Percentiles rank a stretch among this genome's conserved stretches.
Evolutionary conservation across 2,797 vertebrate species (phyloP).

Genomic region (Pogonophryne albipinna): DNA sequence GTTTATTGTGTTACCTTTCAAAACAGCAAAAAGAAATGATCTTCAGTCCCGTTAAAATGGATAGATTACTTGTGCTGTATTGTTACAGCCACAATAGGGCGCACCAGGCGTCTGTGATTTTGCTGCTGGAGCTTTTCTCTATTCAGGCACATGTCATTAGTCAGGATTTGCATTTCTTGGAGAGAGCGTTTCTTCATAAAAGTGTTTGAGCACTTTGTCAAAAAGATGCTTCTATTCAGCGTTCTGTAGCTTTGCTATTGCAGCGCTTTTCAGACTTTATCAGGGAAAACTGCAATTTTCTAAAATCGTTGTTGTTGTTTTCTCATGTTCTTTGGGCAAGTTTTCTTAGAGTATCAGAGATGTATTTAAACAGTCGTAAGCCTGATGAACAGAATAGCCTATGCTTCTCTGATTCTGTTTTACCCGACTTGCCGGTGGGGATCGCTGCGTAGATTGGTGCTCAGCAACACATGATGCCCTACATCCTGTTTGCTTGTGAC

Average conservation of each 20-base stretch:
- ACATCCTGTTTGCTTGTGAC: slow-evolving; percentile 74
- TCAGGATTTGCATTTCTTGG: slow-evolving; percentile 84
- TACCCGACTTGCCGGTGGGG: slow-evolving; percentile 36
- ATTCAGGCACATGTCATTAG: slow-evolving; percentile 81
- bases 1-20: slow-evolving; percentile 71
- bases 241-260: slow-evolving; percentile 36
- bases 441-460: slow-evolving; percentile 36
- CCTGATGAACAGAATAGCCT: slow-evolving; percentile 31
- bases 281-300: slow-evolving; percentile 34
- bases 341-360: slow-evolving; percentile 27
- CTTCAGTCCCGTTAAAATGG: slow-evolving; percentile 69
- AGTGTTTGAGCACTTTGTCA: slow-evolving; percentile 69
- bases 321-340: slow-evolving; percentile 18
- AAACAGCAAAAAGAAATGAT: slow-evolving; percentile 69
- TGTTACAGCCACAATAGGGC: slow-evolving; percentile 77
- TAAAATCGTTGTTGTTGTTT: slow-evolving; percentile 40
- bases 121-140: slow-evolving; percentile 71
- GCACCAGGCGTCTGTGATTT: slow-evolving; percentile 71
- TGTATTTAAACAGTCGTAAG: slow-evolving; percentile 18
- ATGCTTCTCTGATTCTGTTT: slow-evolving; percentile 28
- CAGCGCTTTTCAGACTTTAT: slow-evolving; percentile 51
- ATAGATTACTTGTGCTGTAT: slow-evolving; percentile 70
- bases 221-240: slow-evolving; percentile 58
- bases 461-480: slow-evolving; percentile 45
- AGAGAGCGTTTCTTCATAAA: slow-evolving; percentile 73